Percentiles rank a stretch among this genome's conserved stretches.
These are phyloP conservation scores for Naso thynnoides DNA, from an alignment of 2,797 vertebrate species.

Conservation along the genomic window DNA sequence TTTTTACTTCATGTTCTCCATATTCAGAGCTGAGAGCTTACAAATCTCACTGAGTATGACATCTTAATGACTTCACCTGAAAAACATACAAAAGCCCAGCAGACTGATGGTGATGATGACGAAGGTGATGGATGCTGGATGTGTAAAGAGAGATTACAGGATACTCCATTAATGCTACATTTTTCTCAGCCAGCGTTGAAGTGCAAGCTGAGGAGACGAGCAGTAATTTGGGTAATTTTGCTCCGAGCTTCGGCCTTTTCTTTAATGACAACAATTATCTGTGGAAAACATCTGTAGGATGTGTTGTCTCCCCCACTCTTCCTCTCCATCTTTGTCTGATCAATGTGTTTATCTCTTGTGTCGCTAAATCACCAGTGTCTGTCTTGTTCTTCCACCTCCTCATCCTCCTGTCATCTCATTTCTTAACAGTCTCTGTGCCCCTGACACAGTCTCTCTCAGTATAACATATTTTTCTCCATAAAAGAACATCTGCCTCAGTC, in stretches of 20 bases:
- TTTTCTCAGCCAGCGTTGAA: slow-evolving; percentile 37
- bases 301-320: slow-evolving; percentile 29
- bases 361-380: slow-evolving; percentile 37
- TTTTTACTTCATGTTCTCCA: slow-evolving; percentile 8
- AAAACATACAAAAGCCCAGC: slow-evolving; percentile 19
- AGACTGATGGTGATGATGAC: slow-evolving; percentile 10
- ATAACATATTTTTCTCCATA: slow-evolving; percentile 1
- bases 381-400: slow-evolving; percentile 14
- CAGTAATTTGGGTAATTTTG: slow-evolving; percentile 75
- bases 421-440: not conserved
- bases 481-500: slow-evolving; percentile 19
- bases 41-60: slow-evolving; percentile 12
- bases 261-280: slow-evolving; percentile 79
- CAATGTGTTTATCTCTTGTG: slow-evolving; percentile 39
- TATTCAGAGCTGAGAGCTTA: slow-evolving; percentile 2
- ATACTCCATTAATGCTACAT: slow-evolving; percentile 42
- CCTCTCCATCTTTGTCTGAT: slow-evolving; percentile 49
- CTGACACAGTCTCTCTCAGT: slow-evolving; percentile 14
- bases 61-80: slow-evolving; percentile 48
- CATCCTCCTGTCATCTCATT: not conserved
- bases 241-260: slow-evolving; percentile 45
- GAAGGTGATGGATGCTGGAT: slow-evolving; percentile 29
- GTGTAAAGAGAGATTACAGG: slow-evolving; percentile 53
- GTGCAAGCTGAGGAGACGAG: slow-evolving; percentile 45
- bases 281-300: slow-evolving; percentile 72